phyloP scores from a whole-genome alignment of 2,888 invertebrate genomes.

The Hirtodrosophila alboralis region DNA sequence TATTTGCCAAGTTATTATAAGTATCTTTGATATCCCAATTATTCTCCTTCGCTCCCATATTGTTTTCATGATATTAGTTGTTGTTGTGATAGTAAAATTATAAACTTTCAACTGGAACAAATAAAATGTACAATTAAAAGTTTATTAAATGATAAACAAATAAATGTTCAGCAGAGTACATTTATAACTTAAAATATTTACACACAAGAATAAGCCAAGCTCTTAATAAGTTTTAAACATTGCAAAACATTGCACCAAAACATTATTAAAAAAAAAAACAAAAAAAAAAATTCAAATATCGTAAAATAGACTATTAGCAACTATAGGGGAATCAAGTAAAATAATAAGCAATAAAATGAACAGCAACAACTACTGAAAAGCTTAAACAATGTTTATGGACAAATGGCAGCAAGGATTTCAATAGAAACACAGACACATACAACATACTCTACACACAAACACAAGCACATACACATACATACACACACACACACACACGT shows the following conservation, averaged over 20 bases:
- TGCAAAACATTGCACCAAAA: constrained; percentile 26
- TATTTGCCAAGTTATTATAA: too few relatives aligned
- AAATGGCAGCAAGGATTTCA: background rate
- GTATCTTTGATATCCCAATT: too few relatives aligned
- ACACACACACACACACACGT: constrained; percentile 17
- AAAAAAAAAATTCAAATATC: constrained; percentile 2
- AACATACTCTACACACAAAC: constrained; percentile 1
- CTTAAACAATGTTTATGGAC: constrained; percentile 3
- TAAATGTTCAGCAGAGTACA: constrained; percentile 25
- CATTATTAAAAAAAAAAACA: constrained; percentile 12
- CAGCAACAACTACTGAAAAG: constrained; percentile 10
- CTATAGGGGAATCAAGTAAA: constrained; percentile 9
- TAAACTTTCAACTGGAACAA: too few relatives aligned
- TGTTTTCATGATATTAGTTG: too few relatives aligned
- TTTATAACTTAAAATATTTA: constrained; percentile 48
- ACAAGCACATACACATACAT: constrained; percentile 3
- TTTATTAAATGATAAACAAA: constrained; percentile 1
- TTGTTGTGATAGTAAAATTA: too few relatives aligned
- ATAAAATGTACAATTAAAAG: background rate
- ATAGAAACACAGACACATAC: constrained; percentile 1
- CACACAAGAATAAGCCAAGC: constrained; percentile 32
- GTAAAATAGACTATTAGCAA: constrained; percentile 5
- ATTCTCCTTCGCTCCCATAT: too few relatives aligned
- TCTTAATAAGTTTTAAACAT: constrained; percentile 24
- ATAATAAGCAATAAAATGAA: constrained; percentile 16